Conservation (phyloP, 1,140 invertebrate genomes). For the Heterodera schachtii region DNA sequence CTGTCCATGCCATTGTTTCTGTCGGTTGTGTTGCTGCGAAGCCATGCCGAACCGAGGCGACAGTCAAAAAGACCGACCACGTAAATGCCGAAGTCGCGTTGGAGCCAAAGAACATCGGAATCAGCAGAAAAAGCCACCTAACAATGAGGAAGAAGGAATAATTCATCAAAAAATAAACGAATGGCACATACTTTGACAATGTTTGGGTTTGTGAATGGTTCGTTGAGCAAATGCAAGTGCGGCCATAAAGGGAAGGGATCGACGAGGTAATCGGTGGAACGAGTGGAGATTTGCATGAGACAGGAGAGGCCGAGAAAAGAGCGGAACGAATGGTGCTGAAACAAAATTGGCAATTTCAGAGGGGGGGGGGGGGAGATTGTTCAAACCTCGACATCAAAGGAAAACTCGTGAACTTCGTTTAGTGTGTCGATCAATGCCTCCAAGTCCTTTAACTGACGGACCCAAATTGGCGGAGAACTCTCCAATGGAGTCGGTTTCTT, state of each 20-base stretch:
- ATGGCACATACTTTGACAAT: constrained; percentile 73
- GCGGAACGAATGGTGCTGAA: constrained; percentile 49
- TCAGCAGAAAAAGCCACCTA: constrained; percentile 80
- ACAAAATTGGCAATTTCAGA: constrained; percentile 8
- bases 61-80: constrained; percentile 94
- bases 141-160: constrained; percentile 13
- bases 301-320: constrained; percentile 77
- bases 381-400: constrained; percentile 80
- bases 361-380: too few species aligned
- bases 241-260: constrained; percentile 82
- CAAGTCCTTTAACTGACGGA: constrained; percentile 75
- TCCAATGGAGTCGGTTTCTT: constrained; percentile 66
- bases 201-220: constrained; percentile 85
- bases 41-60: background rate
- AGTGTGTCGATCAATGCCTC: constrained; percentile 74
- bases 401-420: constrained; percentile 74
- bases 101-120: constrained; percentile 87
- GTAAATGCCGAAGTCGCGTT: constrained; percentile 90
- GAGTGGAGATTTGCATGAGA: constrained; percentile 89
- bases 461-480: constrained; percentile 73
- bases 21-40: background rate
- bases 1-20: constrained; percentile 75
- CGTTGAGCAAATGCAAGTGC: constrained; percentile 82
- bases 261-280: constrained; percentile 83
- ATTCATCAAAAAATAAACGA: constrained; percentile 16